Conservation (phyloP, 1,140 invertebrate genomes). For the Cryptotermes secundus region DNA sequence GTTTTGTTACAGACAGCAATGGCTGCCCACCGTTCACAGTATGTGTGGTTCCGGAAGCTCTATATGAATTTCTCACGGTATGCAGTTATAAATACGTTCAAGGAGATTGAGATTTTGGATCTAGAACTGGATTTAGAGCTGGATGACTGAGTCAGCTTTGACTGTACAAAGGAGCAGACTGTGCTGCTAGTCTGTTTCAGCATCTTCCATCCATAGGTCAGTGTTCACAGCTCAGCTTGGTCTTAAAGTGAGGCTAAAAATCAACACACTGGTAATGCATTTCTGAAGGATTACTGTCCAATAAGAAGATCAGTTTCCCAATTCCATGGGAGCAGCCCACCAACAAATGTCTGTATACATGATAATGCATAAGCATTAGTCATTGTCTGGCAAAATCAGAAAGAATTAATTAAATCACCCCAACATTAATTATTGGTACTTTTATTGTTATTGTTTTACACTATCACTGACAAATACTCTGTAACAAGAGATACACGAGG, state of each 20-base stretch:
- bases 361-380: too few relatives aligned
- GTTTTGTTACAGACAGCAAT: conserved; percentile 68
- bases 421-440: too few relatives aligned
- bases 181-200: not conserved
- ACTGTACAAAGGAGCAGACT: not conserved
- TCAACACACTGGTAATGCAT: not conserved
- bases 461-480: too few relatives aligned
- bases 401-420: too few relatives aligned
- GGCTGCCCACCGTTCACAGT: conserved; percentile 81
- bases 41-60: conserved; percentile 88
- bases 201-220: conserved; percentile 7
- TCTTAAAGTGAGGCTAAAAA: not conserved
- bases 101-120: conserved; percentile 67
- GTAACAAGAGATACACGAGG: too few relatives aligned
- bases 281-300: not conserved
- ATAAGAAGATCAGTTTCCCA: not conserved
- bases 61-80: conserved; percentile 91
- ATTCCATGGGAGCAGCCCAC: too few relatives aligned
- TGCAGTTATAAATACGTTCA: conserved; percentile 83
- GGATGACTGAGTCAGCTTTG: conserved; percentile 24
- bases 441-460: too few relatives aligned
- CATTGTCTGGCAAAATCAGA: too few relatives aligned
- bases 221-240: not conserved
- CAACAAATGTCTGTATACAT: too few relatives aligned
- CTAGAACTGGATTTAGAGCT: conserved; percentile 71